Base-by-base conservation (phyloP, 2,113 vertebrate genomes). In the Struthidea cinerea region DNA sequence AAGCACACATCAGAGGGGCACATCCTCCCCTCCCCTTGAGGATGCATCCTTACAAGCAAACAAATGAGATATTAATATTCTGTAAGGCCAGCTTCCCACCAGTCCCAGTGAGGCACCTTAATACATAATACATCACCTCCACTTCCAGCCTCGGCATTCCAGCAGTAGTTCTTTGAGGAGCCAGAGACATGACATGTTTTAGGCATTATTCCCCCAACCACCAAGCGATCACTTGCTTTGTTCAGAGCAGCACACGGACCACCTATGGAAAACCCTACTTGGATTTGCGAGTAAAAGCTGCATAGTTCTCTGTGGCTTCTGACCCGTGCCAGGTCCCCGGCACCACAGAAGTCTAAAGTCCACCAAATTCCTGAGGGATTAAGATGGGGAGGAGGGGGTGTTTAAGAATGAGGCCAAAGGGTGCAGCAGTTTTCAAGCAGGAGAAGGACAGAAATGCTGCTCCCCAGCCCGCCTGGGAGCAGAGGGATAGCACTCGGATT, bases 51-150 rank as follows among this genome's bases (percentile, higher is more conserved):
- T 64, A 71, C n/a, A 71, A 59, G 60, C 50, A 89, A 90, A 65
- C 39, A 77, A 88, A 68, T 3, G 23, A 32, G 52, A 6, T 9
- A 9, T 70, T 86, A 53, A 80, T 3, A 93, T 89, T 89, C 93
- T 2, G 7, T 32, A 57, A 64, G 56, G 77, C 13, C 68, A 80
- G 50, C 64, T 81, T 64, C 69, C 53, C 68, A 64, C 52, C n/a
- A 21, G 85, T n/a, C 75, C 82, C 46, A 46, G 21, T 3, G 20
- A 89, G 52, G 69, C 52, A 71, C 80, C 73, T 78, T 67, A 93
- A 96, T 78, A 57, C 52, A 92, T 63, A 86, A 93, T 37, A 80
- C 68, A 94, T 92, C 80, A 84, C 68, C 94, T 63, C 47, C 70
- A 39, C 88, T 69, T 55, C 74, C 60, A 95, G 86, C 71, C 57